Percentiles rank a stretch among this genome's conserved stretches.
Evolutionary conservation across 2,888 invertebrate genomes (phyloP).

Genomic region (Trachelus tabidus): DNA sequence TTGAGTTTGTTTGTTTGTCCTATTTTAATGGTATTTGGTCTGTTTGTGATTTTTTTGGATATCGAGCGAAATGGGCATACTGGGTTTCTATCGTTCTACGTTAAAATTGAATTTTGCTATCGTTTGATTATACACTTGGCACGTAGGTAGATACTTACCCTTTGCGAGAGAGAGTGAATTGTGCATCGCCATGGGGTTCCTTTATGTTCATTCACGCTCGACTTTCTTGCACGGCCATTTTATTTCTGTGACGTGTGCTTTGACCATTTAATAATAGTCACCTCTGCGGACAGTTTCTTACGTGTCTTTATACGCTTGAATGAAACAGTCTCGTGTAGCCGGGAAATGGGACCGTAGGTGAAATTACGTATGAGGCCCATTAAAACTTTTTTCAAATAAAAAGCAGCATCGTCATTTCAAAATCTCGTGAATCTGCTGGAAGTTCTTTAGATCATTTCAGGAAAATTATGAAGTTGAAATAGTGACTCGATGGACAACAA

Average conservation of each 20-base stretch:
- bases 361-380: neutral
- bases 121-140: neutral
- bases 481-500: neutral
- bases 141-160: neutral
- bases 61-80: neutral
- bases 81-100: neutral
- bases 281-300: neutral
- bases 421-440: neutral
- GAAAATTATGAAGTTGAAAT: neutral
- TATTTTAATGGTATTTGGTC: neutral
- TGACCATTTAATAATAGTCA: neutral
- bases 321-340: neutral
- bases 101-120: neutral
- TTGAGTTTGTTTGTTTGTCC: too few relatives aligned
- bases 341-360: neutral
- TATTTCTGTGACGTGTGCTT: neutral
- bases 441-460: neutral
- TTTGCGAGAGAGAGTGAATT: neutral
- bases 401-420: neutral
- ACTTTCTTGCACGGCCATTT: neutral
- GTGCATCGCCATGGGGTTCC: neutral
- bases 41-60: neutral
- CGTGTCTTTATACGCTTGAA: neutral
- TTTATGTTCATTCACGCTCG: neutral
- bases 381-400: neutral